These are phyloP conservation scores for Anastrepha ludens DNA, from an alignment of 1,140 invertebrate genomes.

Conservation along the genomic window DNA sequence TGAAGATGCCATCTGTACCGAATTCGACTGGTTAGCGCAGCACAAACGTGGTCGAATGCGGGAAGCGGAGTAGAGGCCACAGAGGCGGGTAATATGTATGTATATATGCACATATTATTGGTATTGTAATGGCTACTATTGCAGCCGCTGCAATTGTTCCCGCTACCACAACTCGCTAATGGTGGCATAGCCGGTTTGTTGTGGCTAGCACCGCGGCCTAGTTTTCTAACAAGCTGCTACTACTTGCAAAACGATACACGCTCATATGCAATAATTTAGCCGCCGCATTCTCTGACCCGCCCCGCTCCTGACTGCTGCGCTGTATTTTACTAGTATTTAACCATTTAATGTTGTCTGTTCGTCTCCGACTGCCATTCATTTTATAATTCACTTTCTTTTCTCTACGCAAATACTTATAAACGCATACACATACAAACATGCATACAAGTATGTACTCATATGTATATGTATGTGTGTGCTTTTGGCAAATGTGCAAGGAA, in stretches of 20 bases:
- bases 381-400: background rate
- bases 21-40: background rate
- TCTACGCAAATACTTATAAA: background rate
- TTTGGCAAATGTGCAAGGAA: background rate
- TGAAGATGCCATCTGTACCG: conserved; percentile 3
- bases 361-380: background rate
- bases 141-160: background rate
- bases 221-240: conserved; percentile 3
- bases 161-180: background rate
- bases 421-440: background rate
- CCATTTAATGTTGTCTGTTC: background rate
- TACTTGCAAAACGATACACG: background rate
- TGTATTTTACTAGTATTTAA: background rate
- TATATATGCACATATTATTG: background rate
- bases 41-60: background rate
- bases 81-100: background rate
- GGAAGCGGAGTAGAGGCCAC: background rate
- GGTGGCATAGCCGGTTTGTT: conserved; percentile 8
- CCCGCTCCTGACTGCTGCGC: background rate
- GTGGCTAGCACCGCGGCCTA: background rate
- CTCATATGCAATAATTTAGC: background rate
- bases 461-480: background rate
- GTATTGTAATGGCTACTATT: background rate
- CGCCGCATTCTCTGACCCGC: background rate
- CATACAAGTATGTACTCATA: background rate